Conservation (phyloP, 1,140 invertebrate species). For the Hylyphantes graminicola region DNA sequence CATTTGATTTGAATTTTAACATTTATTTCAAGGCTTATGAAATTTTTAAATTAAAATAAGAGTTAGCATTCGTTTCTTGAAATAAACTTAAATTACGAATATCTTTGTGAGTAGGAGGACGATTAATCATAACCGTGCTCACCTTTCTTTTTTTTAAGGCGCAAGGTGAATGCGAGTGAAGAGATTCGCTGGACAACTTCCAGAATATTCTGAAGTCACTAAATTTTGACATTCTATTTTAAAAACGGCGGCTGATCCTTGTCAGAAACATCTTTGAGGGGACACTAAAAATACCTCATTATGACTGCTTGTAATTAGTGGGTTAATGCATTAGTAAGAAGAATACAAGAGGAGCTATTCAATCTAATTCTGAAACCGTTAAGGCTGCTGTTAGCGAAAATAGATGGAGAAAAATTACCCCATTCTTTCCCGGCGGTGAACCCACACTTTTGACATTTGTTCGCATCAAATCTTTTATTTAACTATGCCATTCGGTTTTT, state of each 20-base stretch:
- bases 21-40: too few species aligned
- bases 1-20: too few species aligned
- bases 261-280: slow-evolving; percentile 24
- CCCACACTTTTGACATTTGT: background rate
- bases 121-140: slow-evolving; percentile 24
- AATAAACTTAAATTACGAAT: background rate
- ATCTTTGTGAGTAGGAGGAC: background rate
- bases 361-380: slow-evolving; percentile 3
- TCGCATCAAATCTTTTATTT: too few species aligned
- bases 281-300: slow-evolving; percentile 40
- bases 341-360: slow-evolving; percentile 15
- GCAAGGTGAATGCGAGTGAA: background rate
- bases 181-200: slow-evolving; percentile 27
- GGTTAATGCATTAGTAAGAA: slow-evolving; percentile 33
- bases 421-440: background rate
- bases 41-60: background rate
- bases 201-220: slow-evolving; percentile 35
- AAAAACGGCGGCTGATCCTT: slow-evolving; percentile 9
- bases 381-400: slow-evolving; percentile 2
- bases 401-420: background rate
- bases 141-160: too few species aligned
- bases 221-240: slow-evolving; percentile 57
- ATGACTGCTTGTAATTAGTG: slow-evolving; percentile 24
- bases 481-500: too few species aligned
- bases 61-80: background rate